Evolutionary conservation across 2,888 invertebrate genomes (phyloP).

Genomic region (Pogonocherus hispidulus): DNA sequence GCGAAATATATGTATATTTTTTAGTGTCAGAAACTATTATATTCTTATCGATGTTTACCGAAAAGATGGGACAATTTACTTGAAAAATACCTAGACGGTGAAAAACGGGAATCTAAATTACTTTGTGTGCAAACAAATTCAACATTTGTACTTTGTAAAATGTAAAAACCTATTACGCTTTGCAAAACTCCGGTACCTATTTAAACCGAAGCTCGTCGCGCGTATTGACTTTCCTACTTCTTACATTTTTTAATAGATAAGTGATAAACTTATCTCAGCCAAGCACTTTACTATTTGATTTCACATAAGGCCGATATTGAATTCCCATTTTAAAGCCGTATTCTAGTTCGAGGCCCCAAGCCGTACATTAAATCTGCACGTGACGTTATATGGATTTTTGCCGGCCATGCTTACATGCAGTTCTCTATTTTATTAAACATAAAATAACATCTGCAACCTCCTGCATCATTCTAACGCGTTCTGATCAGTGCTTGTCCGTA

Average conservation of each 20-base stretch:
- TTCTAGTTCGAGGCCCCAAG: background rate
- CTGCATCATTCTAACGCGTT: background rate
- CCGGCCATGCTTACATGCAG: background rate
- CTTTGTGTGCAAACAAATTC: no score
- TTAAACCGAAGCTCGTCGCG: background rate
- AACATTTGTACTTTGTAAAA: background rate
- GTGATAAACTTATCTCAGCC: constrained; percentile 4
- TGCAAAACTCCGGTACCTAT: background rate
- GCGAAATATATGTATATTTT: no score
- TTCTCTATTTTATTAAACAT: constrained; percentile 7
- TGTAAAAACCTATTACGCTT: background rate
- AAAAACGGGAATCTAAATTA: no score
- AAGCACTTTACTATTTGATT: background rate
- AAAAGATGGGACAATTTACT: no score
- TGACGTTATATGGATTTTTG: constrained; percentile 10
- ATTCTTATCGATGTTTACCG: no score
- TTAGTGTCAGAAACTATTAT: no score
- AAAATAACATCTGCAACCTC: background rate
- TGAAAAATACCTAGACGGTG: no score
- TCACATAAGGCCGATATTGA: constrained; percentile 1
- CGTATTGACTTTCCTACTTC: constrained; percentile 2
- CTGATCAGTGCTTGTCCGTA: background rate
- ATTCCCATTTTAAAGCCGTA: constrained; percentile 4
- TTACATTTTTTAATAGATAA: background rate
- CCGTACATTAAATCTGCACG: constrained; percentile 8